phyloP scores from a whole-genome alignment of 1,140 invertebrate genomes.

The Saccostrea cuccullata region DNA sequence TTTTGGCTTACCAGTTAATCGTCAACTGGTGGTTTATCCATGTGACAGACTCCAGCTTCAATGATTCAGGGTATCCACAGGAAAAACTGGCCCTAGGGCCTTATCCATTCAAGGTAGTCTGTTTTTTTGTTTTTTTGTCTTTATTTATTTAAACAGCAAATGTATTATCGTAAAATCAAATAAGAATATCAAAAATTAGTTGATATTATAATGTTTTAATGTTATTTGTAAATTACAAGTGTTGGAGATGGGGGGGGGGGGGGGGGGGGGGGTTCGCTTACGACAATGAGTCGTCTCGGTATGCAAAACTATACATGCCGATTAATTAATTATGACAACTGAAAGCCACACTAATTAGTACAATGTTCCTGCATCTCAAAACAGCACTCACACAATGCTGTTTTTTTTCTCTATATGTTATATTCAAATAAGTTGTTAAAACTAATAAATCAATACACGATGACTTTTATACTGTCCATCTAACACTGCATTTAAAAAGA shows the following conservation, averaged over 20 bases:
- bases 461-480: too few relatives aligned
- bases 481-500: too few relatives aligned
- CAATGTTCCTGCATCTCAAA: neutral
- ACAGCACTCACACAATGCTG: too few relatives aligned
- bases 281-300: neutral
- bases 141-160: neutral
- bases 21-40: slow-evolving; percentile 27
- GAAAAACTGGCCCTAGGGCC: neutral
- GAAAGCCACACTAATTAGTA: slow-evolving; percentile 4
- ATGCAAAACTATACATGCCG: neutral
- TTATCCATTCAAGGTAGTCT: slow-evolving; percentile 13
- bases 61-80: neutral
- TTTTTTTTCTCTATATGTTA: too few relatives aligned
- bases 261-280: too few relatives aligned
- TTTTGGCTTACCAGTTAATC: neutral
- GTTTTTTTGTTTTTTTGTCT: neutral
- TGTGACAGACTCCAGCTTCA: neutral
- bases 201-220: too few relatives aligned
- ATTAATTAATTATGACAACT: neutral
- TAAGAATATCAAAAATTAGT: too few relatives aligned
- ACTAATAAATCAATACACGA: too few relatives aligned
- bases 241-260: too few relatives aligned
- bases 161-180: too few relatives aligned
- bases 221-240: too few relatives aligned
- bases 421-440: too few relatives aligned